Evolutionary conservation across 1,140 invertebrate genomes (phyloP).

Genomic region (Stegodyphus dumicola): DNA sequence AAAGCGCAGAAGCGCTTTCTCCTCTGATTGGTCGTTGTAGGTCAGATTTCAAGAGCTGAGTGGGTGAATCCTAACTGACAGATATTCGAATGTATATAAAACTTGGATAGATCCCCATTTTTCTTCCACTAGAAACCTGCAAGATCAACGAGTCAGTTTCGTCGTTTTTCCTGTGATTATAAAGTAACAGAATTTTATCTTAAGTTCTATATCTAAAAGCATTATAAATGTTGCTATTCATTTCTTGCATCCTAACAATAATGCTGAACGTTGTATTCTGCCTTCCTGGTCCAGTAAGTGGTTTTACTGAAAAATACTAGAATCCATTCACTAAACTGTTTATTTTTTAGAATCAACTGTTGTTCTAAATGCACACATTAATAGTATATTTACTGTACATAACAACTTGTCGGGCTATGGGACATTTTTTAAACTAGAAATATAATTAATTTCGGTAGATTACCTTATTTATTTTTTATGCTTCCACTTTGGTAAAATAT

Average conservation of each 20-base stretch:
- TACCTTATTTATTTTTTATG: too few species aligned
- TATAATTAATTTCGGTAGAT: too few species aligned
- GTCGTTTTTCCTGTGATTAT: background rate
- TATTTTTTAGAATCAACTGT: too few species aligned
- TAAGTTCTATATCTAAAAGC: background rate
- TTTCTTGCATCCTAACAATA: too few species aligned
- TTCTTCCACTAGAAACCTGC: constrained; percentile 33
- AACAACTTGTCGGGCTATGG: too few species aligned
- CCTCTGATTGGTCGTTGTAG: constrained; percentile 15
- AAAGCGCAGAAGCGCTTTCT: constrained; percentile 8
- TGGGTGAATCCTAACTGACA: constrained; percentile 15
- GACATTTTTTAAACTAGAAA: too few species aligned
- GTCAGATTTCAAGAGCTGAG: constrained; percentile 26
- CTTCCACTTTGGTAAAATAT: too few species aligned
- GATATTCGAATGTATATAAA: constrained; percentile 38
- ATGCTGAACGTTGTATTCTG: background rate
- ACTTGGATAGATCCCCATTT: constrained; percentile 4
- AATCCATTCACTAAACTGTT: background rate
- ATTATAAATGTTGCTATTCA: background rate
- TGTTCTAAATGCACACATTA: too few species aligned
- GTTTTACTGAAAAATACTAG: too few species aligned
- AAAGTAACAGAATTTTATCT: background rate
- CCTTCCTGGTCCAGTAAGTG: background rate
- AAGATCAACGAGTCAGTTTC: background rate
- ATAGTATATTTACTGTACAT: too few species aligned